Conservation (phyloP, 2,113 vertebrate species). For the Crotalus viridis region DNA sequence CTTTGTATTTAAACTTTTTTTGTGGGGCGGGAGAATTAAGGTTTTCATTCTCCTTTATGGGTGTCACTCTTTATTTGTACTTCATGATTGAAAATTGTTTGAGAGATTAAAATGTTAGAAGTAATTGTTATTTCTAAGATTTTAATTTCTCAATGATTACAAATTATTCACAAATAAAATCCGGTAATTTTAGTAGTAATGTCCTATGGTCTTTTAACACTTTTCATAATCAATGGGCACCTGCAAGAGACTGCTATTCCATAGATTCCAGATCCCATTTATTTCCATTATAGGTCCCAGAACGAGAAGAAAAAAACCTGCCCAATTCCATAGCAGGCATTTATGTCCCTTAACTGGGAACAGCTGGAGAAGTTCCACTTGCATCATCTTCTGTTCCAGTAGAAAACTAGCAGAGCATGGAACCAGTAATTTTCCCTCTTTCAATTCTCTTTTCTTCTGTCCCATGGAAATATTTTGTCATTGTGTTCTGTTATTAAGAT, state of each 20-base stretch:
- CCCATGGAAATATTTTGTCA: not conserved
- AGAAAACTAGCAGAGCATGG: not conserved
- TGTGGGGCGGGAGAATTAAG: not conserved
- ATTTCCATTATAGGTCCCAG: not conserved
- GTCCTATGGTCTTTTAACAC: not conserved
- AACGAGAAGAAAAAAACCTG: not conserved
- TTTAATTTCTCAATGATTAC: not conserved
- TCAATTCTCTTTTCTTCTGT: not conserved
- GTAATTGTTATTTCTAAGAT: not conserved
- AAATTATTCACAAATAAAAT: not conserved
- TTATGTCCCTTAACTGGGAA: not conserved
- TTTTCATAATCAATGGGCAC: not conserved
- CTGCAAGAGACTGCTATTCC: not conserved
- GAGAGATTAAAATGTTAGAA: not conserved
- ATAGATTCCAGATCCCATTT: too few relatives aligned
- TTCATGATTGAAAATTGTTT: not conserved
- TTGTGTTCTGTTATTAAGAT: not conserved
- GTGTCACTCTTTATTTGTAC: conserved; percentile 16
- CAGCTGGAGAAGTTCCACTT: not conserved
- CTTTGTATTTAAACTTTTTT: conserved; percentile 25
- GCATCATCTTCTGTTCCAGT: not conserved
- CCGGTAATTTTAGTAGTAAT: not conserved
- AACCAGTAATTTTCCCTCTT: not conserved
- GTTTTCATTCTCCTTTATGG: not conserved
- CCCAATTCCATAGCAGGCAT: not conserved